phyloP scores from a whole-genome alignment of 1,140 invertebrate genomes.

The Dendrolimus kikuchii region DNA sequence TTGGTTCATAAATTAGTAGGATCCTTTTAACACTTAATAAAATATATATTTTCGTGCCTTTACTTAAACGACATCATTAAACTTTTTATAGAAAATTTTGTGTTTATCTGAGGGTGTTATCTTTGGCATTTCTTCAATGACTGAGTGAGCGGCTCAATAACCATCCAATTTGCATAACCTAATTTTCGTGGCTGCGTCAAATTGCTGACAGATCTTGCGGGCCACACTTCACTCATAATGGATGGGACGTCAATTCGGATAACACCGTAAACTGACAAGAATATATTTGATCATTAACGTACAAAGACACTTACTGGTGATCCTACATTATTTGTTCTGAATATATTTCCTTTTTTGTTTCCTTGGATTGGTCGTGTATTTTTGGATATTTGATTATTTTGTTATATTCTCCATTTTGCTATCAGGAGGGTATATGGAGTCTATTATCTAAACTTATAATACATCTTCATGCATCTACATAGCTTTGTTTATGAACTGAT shows the following conservation, averaged over 20 bases:
- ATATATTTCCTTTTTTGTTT: too few species aligned
- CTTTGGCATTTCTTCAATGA: conserved; percentile 27
- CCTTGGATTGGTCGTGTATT: too few species aligned
- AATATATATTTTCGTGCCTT: too few species aligned
- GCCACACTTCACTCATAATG: conserved; percentile 28
- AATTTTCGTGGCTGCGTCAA: conserved; percentile 45
- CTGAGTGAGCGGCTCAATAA: conserved; percentile 31
- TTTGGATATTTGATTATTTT: too few species aligned
- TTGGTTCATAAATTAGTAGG: too few species aligned
- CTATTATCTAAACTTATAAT: too few species aligned
- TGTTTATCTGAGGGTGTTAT: conserved; percentile 26
- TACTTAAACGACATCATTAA: neutral
- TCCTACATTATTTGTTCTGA: too few species aligned
- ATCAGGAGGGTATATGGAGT: too few species aligned
- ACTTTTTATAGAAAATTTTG: conserved; percentile 13
- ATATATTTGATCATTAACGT: conserved; percentile 27
- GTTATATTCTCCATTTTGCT: too few species aligned
- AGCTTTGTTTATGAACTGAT: too few species aligned
- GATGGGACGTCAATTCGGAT: conserved; percentile 36
- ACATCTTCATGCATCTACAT: too few species aligned
- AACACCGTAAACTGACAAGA: conserved; percentile 28
- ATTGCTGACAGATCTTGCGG: conserved; percentile 45
- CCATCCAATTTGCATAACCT: conserved; percentile 50
- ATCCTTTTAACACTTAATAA: too few species aligned
- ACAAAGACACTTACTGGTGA: neutral